Evolutionary conservation across 2,113 vertebrate genomes (phyloP), one percentile per base, ranked within the genome.

Genomic region (Sphaerodactylus townsendi): DNA sequence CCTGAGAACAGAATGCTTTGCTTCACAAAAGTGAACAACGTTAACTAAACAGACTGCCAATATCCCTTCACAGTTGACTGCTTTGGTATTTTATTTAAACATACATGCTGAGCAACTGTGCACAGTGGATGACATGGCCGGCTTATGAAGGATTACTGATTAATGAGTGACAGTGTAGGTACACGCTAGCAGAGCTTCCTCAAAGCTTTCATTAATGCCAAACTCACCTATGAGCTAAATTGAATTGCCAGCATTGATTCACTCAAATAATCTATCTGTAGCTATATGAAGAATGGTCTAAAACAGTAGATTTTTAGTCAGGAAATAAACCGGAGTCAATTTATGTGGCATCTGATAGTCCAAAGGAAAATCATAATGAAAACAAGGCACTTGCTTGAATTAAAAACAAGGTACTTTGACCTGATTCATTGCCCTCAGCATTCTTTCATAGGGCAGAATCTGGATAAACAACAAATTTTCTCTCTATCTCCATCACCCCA

Each of bases 61-160:
- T 87, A 37, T 77, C 87, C 89, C 87, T 78, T 82, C 85, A 78
- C 80, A 86, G 85, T 66, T 82, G 80, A 88, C 85, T 81, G 66
- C 90, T 71, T 48, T 80, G 28, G 39, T 86, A 89, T 82, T 90
- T 90, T 87, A 89, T 82, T 90, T 90, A 79, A 74, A 44, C 79
- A 83, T 83, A 72, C 44, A 72, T 30, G n/a, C 2, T 81, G 81
- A 84, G 19, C 84, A 71, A 91, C 66, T 78, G 85, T 86, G 56
- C 53, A 48, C 75, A 50, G 0, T 64, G 70, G 92, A 85, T 86
- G 53, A 87, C 69, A 87, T 82, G 41, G 84, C 56, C 77, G 77
- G 77, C 84, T 86, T 83, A 71, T 70, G 85, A 90, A 86, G 85
- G 66, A 76, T 93, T 82, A 23, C 79, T 87, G 79, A 80, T 86